A percentile compares a stretch with the other conserved stretches of the same genome.
Evolutionary conservation across 64 coral and sea anemone genomes (phyloP).

Genomic region (Pachyseris speciosa): DNA sequence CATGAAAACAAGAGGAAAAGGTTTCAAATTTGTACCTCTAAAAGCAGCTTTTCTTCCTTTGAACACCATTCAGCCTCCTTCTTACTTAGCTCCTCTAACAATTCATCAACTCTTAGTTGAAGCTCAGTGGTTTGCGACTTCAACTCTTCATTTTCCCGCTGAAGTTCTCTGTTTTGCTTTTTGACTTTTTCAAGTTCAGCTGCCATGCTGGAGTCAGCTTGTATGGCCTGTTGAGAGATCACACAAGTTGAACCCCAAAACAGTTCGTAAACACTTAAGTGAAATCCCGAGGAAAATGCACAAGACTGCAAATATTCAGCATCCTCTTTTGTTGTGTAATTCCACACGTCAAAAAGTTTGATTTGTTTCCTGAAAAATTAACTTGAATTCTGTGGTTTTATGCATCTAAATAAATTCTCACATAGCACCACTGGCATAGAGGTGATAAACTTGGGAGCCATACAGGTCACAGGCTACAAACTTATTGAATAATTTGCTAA

Average conservation of each 20-base stretch:
- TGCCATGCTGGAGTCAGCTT: neutral
- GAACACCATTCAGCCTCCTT: slow-evolving; percentile 67
- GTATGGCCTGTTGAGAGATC: neutral
- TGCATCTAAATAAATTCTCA: no score
- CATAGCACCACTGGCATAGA: no score
- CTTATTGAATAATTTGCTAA: no score
- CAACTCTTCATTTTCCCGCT: slow-evolving; percentile 42
- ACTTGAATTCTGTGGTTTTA: no score
- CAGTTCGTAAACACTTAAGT: no score
- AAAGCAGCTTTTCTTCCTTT: slow-evolving; percentile 56
- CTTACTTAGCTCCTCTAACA: slow-evolving; percentile 51
- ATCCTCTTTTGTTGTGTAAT: no score
- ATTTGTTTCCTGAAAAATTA: no score
- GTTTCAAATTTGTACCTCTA: slow-evolving; percentile 30
- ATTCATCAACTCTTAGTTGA: slow-evolving; percentile 31
- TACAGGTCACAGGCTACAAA: no score
- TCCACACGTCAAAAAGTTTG: no score
- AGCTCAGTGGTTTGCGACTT: neutral
- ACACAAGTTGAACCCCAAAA: neutral
- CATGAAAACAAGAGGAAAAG: neutral
- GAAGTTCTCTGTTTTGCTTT: slow-evolving; percentile 11
- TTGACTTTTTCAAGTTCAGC: slow-evolving; percentile 37
- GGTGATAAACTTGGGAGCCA: no score
- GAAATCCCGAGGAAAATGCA: no score
- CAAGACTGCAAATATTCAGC: no score